Percentiles rank a stretch among this genome's conserved stretches.
phyloP scores from a whole-genome alignment of 2,888 invertebrate species.

The Trachelus troglodyta region DNA sequence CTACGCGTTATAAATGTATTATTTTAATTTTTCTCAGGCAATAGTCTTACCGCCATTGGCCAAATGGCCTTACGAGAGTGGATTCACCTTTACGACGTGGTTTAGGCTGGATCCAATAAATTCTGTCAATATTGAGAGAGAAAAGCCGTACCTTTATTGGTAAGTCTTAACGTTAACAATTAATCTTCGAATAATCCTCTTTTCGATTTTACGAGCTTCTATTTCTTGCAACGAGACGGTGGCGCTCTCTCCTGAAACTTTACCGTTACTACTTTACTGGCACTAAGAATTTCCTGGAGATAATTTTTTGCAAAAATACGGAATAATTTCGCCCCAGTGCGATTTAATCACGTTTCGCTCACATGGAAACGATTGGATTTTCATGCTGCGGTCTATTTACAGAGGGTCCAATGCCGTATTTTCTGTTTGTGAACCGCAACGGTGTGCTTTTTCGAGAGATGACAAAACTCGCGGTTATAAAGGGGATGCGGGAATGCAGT shows the following conservation, averaged over 20 bases:
- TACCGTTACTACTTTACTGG: background rate
- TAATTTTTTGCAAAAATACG: background rate
- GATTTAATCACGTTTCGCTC: constrained; percentile 5
- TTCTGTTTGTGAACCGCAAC: constrained; percentile 3
- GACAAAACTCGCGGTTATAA: background rate
- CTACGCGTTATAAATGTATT: background rate
- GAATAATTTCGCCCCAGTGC: background rate
- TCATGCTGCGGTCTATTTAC: constrained; percentile 2
- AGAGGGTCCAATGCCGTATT: constrained; percentile 1
- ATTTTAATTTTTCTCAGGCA: constrained; percentile 75
- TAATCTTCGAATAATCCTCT: background rate
- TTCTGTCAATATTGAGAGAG: constrained; percentile 98
- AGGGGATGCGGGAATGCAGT: background rate
- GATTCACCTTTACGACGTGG: constrained; percentile 99
- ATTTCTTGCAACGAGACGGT: background rate
- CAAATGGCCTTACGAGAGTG: constrained; percentile 99
- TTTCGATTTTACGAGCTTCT: background rate
- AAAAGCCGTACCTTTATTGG: constrained; percentile 99
- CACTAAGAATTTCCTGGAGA: background rate
- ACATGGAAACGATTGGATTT: constrained; percentile 10
- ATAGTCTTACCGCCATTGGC: constrained; percentile 97
- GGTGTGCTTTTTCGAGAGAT: background rate
- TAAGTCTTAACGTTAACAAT: constrained; percentile 66
- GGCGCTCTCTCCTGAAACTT: background rate
- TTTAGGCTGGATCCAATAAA: constrained; percentile 98